Conservation (phyloP, 2,797 vertebrate species). For the Prunella strophiata region DNA sequence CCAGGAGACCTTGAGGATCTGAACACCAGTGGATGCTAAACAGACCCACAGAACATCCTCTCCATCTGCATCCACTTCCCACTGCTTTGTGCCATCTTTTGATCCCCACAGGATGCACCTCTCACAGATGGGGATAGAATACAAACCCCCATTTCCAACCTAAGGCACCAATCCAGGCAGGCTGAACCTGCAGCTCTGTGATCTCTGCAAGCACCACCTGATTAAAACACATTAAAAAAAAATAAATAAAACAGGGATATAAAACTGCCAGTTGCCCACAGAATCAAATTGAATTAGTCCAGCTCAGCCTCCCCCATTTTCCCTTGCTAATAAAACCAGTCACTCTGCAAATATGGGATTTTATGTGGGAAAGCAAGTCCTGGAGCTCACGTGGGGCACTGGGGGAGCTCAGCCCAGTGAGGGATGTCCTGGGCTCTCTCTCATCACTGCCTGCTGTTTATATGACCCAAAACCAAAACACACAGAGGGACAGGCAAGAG, state of each 20-base stretch:
- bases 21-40: background rate
- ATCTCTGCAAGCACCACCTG: background rate
- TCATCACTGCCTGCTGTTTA: accelerated
- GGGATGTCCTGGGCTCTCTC: no score
- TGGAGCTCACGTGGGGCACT: background rate
- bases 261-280: background rate
- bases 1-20: background rate
- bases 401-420: background rate
- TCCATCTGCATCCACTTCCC: background rate
- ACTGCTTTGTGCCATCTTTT: background rate
- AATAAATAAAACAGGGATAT: background rate
- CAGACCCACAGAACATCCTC: background rate
- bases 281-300: background rate
- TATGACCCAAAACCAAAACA: background rate
- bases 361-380: background rate
- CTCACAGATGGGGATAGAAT: no score
- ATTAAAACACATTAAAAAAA: background rate
- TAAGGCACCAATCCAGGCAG: background rate
- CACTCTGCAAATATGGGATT: background rate
- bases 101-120: background rate
- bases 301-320: background rate
- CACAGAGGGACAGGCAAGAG: background rate
- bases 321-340: background rate
- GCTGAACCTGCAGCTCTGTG: accelerated
- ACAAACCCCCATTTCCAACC: no score